Conservation (phyloP, 2,888 invertebrate genomes). For the Drosophila austrosaltans region DNA sequence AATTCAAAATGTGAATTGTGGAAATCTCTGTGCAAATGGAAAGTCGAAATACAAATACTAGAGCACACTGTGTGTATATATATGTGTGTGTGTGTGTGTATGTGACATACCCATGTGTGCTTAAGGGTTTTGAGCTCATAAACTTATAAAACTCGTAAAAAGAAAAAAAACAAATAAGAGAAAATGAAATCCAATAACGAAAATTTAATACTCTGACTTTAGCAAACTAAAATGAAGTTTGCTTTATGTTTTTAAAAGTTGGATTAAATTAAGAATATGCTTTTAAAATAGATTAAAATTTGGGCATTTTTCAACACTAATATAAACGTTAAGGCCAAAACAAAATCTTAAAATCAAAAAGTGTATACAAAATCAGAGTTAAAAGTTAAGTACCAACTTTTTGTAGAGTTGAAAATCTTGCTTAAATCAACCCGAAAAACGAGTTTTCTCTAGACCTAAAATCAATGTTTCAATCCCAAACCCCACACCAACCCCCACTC, state of each 20-base stretch:
- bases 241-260: no score
- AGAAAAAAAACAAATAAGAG: slow-evolving; percentile 13
- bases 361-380: slow-evolving; percentile 36
- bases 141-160: slow-evolving; percentile 59
- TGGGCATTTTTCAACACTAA: neutral
- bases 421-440: slow-evolving; percentile 61
- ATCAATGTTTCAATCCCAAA: slow-evolving; percentile 24
- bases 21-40: slow-evolving; percentile 73
- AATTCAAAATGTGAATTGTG: slow-evolving; percentile 67
- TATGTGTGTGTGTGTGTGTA: slow-evolving; percentile 20
- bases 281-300: no score
- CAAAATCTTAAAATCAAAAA: slow-evolving; percentile 15
- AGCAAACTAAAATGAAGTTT: neutral
- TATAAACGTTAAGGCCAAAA: neutral
- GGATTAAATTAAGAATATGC: no score
- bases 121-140: slow-evolving; percentile 65
- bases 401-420: slow-evolving; percentile 45
- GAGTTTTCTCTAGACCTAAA: slow-evolving; percentile 57
- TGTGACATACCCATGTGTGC: slow-evolving; percentile 65
- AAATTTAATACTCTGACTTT: slow-evolving; percentile 26
- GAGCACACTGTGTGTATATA: neutral
- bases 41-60: slow-evolving; percentile 59
- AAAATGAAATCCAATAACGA: slow-evolving; percentile 22
- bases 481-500: neutral
- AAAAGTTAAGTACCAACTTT: slow-evolving; percentile 38